Evolutionary conservation across 2,113 vertebrate species (phyloP).

Genomic region (Bostrychus sinensis): DNA sequence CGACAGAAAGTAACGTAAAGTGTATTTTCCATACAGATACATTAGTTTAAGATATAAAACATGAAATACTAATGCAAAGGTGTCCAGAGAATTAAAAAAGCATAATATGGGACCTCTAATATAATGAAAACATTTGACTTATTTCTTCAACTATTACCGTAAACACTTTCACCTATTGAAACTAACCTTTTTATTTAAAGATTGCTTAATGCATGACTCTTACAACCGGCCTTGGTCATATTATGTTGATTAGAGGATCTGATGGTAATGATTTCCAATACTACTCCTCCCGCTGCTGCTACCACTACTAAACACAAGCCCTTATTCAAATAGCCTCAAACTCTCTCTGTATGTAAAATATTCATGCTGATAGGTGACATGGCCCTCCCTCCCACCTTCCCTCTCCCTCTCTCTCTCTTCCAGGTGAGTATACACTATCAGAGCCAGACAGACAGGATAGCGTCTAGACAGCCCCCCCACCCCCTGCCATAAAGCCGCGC

Average conservation of each 20-base stretch:
- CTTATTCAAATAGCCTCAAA: constrained; percentile 2
- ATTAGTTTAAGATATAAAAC: too few species aligned
- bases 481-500: constrained; percentile 53
- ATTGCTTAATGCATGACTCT: neutral
- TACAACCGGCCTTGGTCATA: neutral
- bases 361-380: constrained; percentile 24
- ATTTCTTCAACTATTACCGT: too few species aligned
- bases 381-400: constrained; percentile 14
- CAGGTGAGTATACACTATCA: constrained; percentile 67
- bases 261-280: constrained; percentile 5
- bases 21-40: too few species aligned
- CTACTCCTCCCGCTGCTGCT: neutral
- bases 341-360: constrained; percentile 9
- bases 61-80: too few species aligned
- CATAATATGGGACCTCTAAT: too few species aligned
- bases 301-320: constrained; percentile 5
- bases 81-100: too few species aligned
- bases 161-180: too few species aligned
- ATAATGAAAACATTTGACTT: too few species aligned
- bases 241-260: constrained; percentile 1
- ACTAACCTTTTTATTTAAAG: too few species aligned
- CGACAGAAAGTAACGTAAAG: too few species aligned
- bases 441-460: constrained; percentile 68
- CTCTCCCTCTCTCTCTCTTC: constrained; percentile 23
- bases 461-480: constrained; percentile 57